A percentile compares a stretch with the other conserved stretches of the same genome.
Conservation (phyloP, 2,113 vertebrate species). For the Halcyon malimbica region DNA sequence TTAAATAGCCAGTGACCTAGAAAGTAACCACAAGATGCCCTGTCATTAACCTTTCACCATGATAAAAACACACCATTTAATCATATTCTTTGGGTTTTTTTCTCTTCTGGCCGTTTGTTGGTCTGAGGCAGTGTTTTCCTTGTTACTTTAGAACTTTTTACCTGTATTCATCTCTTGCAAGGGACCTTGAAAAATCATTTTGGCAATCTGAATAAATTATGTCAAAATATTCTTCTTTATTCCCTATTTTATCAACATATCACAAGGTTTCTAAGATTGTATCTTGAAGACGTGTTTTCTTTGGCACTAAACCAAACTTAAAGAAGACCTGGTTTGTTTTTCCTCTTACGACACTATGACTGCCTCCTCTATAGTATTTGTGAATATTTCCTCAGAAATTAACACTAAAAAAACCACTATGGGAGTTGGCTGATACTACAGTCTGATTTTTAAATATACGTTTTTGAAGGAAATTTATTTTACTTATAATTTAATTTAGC, state of each 20-base stretch:
- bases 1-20: conserved; percentile 38
- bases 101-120: neutral
- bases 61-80: neutral
- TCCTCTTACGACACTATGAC: neutral
- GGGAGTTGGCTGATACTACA: neutral
- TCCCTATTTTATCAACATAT: neutral
- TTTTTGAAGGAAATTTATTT: neutral
- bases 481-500: neutral
- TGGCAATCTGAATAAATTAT: neutral
- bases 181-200: neutral
- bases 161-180: neutral
- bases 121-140: neutral
- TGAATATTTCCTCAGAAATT: no score
- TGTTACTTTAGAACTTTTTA: neutral
- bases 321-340: neutral
- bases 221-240: neutral
- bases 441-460: neutral
- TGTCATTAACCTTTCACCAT: conserved; percentile 10
- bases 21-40: neutral
- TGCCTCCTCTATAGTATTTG: neutral
- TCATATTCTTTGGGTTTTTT: neutral
- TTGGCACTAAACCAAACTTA: neutral
- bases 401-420: neutral
- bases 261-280: neutral
- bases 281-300: neutral